Conservation (phyloP, 2,797 vertebrate species). For the Loriculus beryllinus region DNA sequence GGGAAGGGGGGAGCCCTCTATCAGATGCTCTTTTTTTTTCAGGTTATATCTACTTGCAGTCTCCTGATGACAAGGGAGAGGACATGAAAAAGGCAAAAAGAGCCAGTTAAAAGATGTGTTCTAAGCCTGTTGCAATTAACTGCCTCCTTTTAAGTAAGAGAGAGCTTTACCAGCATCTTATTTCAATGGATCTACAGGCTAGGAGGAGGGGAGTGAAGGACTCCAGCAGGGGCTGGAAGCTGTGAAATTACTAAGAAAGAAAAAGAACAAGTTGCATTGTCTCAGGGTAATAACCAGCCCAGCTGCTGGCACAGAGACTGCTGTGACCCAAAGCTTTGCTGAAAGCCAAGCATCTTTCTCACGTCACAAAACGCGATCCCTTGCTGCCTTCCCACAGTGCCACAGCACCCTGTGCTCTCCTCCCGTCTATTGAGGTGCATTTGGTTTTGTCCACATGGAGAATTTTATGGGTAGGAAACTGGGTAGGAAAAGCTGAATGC, state of each 20-base stretch:
- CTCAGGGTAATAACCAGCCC: background rate
- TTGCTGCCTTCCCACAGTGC: background rate
- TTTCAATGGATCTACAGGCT: background rate
- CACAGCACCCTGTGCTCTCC: background rate
- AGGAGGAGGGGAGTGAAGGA: background rate
- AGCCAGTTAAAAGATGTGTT: background rate
- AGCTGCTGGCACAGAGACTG: background rate
- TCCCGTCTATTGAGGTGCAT: background rate
- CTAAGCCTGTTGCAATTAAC: background rate
- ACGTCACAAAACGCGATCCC: background rate
- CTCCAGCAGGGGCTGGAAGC: background rate
- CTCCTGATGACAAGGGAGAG: background rate
- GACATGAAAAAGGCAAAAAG: background rate
- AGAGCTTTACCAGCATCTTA: background rate
- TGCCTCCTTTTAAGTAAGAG: background rate
- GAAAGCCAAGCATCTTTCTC: background rate
- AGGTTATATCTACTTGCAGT: background rate
- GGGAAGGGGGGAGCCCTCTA: background rate
- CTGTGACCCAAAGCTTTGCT: background rate
- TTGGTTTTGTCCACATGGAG: background rate
- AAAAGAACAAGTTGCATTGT: slow-evolving; percentile 35
- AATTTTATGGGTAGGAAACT: background rate
- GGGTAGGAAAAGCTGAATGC: background rate
- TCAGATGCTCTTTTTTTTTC: background rate
- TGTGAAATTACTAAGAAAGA: slow-evolving; percentile 21